Base-by-base conservation (phyloP, 2,888 invertebrate species). In the Neoitamus cyanurus region DNA sequence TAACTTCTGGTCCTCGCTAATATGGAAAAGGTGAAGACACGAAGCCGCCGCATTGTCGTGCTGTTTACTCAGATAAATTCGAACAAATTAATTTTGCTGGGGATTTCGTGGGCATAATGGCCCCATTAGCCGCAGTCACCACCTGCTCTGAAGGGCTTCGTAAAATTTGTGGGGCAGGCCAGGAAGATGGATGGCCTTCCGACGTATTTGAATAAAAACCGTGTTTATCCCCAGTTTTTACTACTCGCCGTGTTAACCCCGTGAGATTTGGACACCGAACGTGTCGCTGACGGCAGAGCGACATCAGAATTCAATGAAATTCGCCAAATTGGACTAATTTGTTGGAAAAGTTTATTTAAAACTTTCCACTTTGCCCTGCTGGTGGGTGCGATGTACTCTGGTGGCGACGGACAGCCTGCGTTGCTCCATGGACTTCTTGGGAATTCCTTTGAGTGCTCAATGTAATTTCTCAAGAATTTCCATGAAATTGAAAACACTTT, bases 1-100 rank as follows among this genome's bases (percentile, higher is more conserved):
- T 80, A n/a, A 48, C 78, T 80, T 80, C 78, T 80, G n/a, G 58
- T 30, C n/a, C 31, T 20, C 15, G 34, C 20, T 80, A 80, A 80
- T 58, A 80, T 80, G 31, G 5, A 58, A 31, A 58, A 80, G 9
- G 31, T 58, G 30, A 77, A 77, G 46, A 20, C 15, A 80, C 58
- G 46, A 58, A 78, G 20, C 20, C 48, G 20, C 20, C 20, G n/a
- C 11, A 13, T n/a, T 6, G 31, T 15, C 9, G 28, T 2, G 30
- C 34, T 58, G 58, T 80, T 80, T 80, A 48, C 36, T 42, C 30
- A 58, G 34, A 80, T 80, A 80, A 80, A 58, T 80, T 80, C 25
- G 48, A 48, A 80, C 78, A 80, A 80, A 80, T 80, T 80, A 80
- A 58, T 80, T 80, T 80, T 80, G 58, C 31, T 15, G 20, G 15